Evolutionary conservation across 2,888 invertebrate genomes (phyloP).

Genomic region (Zaprionus lineosus): DNA sequence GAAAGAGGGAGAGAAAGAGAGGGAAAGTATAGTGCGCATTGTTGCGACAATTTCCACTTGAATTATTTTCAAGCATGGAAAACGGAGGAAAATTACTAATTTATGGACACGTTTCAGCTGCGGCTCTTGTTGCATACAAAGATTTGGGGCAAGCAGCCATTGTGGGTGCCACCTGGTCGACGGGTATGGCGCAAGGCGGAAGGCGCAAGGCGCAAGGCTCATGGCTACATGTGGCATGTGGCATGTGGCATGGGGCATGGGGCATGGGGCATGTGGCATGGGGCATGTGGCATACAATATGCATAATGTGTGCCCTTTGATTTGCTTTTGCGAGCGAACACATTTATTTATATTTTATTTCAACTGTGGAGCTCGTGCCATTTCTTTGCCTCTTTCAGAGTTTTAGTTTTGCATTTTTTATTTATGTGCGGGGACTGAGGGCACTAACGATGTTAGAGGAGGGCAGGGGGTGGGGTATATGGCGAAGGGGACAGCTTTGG

Average conservation of each 20-base stretch:
- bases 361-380: conserved; percentile 18
- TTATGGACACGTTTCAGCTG: conserved; percentile 51
- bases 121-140: conserved; percentile 55
- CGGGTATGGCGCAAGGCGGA: conserved; percentile 7
- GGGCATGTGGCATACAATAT: conserved; percentile 59
- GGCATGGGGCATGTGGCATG: conserved; percentile 9
- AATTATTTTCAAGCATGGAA: not conserved
- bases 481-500: too few species aligned
- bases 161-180: conserved; percentile 35
- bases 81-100: conserved; percentile 45
- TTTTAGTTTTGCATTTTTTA: conserved; percentile 61
- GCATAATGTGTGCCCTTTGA: conserved; percentile 72
- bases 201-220: conserved; percentile 9
- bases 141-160: conserved; percentile 28
- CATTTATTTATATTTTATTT: conserved; percentile 75
- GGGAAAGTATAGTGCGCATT: conserved; percentile 11
- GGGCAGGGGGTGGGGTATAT: too few species aligned
- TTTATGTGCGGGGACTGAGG: too few species aligned
- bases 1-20: too few species aligned
- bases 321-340: conserved; percentile 62
- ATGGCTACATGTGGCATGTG: conserved; percentile 12
- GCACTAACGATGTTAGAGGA: too few species aligned
- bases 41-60: conserved; percentile 8
- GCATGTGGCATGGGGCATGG: conserved; percentile 6
- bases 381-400: conserved; percentile 4